phyloP scores from a whole-genome alignment of 2,888 invertebrate species.

The Rhogogaster chlorosoma region DNA sequence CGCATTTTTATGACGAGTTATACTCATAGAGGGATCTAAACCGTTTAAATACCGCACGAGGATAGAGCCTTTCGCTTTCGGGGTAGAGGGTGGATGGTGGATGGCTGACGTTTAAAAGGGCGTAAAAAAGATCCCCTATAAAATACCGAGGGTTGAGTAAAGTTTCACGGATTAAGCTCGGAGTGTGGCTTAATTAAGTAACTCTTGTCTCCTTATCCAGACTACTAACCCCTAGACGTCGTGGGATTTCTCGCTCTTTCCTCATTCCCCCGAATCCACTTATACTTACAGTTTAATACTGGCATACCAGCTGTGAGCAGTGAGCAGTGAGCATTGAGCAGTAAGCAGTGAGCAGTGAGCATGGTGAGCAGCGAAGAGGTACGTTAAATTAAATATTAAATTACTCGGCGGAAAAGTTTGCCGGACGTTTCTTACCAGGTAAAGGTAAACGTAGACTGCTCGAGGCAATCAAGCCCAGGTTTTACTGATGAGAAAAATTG shows the following conservation, averaged over 20 bases:
- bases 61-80: background rate
- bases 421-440: slow-evolving; percentile 4
- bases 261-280: background rate
- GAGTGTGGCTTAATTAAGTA: slow-evolving; percentile 52
- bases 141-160: slow-evolving; percentile 8
- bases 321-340: no score
- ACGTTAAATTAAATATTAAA: slow-evolving; percentile 46
- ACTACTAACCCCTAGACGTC: background rate
- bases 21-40: background rate
- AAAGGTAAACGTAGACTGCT: background rate
- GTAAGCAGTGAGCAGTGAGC: no score
- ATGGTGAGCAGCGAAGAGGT: background rate
- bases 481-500: slow-evolving; percentile 2
- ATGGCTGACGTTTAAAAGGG: no score
- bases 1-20: background rate
- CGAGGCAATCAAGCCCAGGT: background rate
- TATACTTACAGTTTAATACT: background rate
- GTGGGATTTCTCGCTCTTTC: background rate
- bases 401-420: slow-evolving; percentile 25
- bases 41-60: background rate
- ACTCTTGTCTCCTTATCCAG: slow-evolving; percentile 48
- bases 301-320: no score
- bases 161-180: slow-evolving; percentile 29
- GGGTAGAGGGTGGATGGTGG: background rate
- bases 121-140: background rate